Evolutionary conservation across 2,888 invertebrate species (phyloP), one percentile per base, ranked within the genome.

Genomic region (Cinara cedri): DNA sequence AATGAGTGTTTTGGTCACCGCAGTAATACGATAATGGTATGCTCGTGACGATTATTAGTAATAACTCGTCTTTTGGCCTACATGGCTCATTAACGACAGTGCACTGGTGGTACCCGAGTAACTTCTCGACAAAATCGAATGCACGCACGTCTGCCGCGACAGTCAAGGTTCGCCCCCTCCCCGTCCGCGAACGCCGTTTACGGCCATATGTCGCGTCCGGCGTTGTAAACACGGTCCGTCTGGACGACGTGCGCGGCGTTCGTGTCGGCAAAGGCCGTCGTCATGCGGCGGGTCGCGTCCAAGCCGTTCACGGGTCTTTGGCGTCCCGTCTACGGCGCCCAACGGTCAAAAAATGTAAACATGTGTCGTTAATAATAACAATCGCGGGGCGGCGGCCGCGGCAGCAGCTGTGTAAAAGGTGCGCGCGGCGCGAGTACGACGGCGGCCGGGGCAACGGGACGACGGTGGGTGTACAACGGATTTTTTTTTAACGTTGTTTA

Each of bases 41-140:
- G n/a, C 24, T 60, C n/a, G 34, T 8, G 51, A 16, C 21, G n/a
- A n/a, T n/a, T n/a, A n/a, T n/a, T n/a, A n/a, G n/a, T n/a, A n/a
- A n/a, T 26, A 16, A 16, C 16, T 44, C 46, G 54, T 75, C 74
- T 54, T 51, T 65, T 75, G 42, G 74, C 54, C 65, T 65, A 75
- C 74, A 63, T 51, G 74, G 74, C 44, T 75, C 74, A 65, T 75
- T 75, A 65, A 75, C 65, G 63, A n/a, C n/a, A n/a, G n/a, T n/a
- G n/a, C n/a, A n/a, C n/a, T n/a, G n/a, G n/a, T n/a, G n/a, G 51
- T n/a, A 6, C 24, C 46, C 24, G 24, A 1, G 34, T n/a, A 62
- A 4, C 26, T 21, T 9, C 44, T 1, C 46, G 49, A 14, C 60
- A 13, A n/a, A n/a, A n/a, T n/a, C n/a, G n/a, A n/a, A n/a, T n/a